phyloP scores from a whole-genome alignment of 2,888 invertebrate genomes.

The Ariolimax columbianus region DNA sequence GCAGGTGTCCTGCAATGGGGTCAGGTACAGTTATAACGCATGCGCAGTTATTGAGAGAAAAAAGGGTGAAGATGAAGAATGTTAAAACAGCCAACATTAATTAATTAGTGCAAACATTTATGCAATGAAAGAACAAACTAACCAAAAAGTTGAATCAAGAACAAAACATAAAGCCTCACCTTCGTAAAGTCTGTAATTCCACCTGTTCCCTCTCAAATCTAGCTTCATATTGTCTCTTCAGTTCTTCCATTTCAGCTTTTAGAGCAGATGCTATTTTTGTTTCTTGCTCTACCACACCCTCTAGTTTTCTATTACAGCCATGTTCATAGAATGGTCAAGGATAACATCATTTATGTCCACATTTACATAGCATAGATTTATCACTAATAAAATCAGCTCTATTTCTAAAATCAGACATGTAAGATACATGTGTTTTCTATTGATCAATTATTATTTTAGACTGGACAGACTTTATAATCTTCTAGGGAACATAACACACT shows the following conservation, averaged over 20 bases:
- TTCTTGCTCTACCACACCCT: conserved; percentile 75
- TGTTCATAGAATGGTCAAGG: neutral
- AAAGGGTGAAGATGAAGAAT: too few relatives aligned
- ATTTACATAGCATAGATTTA: too few relatives aligned
- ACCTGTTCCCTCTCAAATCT: conserved; percentile 78
- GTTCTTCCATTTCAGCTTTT: conserved; percentile 81
- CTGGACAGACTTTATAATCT: too few relatives aligned
- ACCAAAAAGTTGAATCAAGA: neutral
- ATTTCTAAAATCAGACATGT: too few relatives aligned
- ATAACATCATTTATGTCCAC: too few relatives aligned
- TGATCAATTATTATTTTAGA: too few relatives aligned
- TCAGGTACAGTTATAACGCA: too few relatives aligned
- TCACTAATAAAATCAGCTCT: too few relatives aligned
- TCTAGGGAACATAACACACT: too few relatives aligned
- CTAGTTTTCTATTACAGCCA: conserved; percentile 63
- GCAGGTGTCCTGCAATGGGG: too few relatives aligned
- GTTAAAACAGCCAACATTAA: neutral
- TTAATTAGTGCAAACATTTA: neutral
- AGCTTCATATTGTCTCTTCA: conserved; percentile 72
- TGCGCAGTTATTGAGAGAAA: too few relatives aligned
- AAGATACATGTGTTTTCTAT: too few relatives aligned
- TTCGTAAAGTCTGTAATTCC: conserved; percentile 84
- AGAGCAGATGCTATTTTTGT: conserved; percentile 80
- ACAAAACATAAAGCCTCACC: conserved; percentile 78
- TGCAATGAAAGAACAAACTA: neutral